A percentile compares a stretch with the other conserved stretches of the same genome.
phyloP scores from a whole-genome alignment of 2,113 vertebrate species.

The Zapus hudsonius region DNA sequence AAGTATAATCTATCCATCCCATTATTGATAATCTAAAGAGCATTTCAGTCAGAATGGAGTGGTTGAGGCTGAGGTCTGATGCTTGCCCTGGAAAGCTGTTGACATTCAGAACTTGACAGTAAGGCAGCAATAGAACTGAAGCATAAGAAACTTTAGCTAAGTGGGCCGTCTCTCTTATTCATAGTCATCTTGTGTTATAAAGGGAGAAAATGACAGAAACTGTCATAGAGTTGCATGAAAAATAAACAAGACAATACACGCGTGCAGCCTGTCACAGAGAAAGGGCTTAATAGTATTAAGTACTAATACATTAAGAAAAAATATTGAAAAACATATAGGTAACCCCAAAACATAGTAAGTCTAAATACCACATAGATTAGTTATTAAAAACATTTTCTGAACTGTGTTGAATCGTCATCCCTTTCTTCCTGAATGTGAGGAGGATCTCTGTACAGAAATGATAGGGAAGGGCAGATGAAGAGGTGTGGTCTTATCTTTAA shows the following conservation, averaged over 20 bases:
- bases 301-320: neutral
- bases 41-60: neutral
- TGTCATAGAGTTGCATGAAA: neutral
- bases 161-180: neutral
- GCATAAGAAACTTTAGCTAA: neutral
- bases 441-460: neutral
- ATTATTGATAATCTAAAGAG: neutral
- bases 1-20: neutral
- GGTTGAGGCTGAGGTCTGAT: neutral
- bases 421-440: neutral
- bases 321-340: neutral
- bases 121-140: neutral
- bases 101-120: neutral
- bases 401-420: neutral
- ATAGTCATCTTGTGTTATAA: neutral
- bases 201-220: neutral
- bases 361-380: neutral
- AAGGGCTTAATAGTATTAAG: neutral
- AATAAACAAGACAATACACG: neutral
- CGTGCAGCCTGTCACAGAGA: neutral
- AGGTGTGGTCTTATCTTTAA: neutral
- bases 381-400: neutral
- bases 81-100: neutral
- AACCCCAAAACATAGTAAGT: neutral
- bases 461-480: neutral